Conservation (phyloP, 1,140 invertebrate genomes). For the Zeugodacus cucurbitae region DNA sequence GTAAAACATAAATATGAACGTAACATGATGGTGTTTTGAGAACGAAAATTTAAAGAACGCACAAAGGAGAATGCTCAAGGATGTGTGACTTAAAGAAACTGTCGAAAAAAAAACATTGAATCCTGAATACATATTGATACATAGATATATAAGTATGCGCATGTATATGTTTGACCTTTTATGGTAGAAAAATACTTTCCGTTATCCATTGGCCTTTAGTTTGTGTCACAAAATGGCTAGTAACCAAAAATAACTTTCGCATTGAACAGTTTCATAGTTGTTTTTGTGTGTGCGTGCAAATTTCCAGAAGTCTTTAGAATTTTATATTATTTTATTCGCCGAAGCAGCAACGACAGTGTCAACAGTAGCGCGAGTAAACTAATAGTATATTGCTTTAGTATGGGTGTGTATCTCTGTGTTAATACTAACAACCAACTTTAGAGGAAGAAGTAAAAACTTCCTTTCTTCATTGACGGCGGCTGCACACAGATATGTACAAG, state of each 20-base stretch:
- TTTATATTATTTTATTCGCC: neutral
- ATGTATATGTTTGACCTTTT: neutral
- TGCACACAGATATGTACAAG: neutral
- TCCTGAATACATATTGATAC: neutral
- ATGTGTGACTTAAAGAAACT: no score
- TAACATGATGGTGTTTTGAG: neutral
- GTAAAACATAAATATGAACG: neutral
- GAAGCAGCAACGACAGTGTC: neutral
- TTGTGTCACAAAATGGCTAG: neutral
- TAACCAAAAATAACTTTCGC: neutral
- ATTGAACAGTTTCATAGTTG: neutral
- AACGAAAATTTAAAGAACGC: neutral
- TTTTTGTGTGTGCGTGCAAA: neutral
- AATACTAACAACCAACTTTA: neutral
- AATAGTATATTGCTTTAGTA: neutral
- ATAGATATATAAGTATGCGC: neutral
- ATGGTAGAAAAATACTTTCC: neutral
- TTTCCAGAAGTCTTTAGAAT: neutral
- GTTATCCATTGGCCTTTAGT: neutral
- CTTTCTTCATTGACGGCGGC: neutral
- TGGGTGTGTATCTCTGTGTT: neutral
- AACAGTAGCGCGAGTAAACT: neutral
- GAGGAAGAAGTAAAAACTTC: neutral
- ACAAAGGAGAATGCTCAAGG: neutral
- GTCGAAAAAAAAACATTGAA: no score